phyloP scores from a whole-genome alignment of 2,113 vertebrate species.

The Gasterosteus nipponicus region DNA sequence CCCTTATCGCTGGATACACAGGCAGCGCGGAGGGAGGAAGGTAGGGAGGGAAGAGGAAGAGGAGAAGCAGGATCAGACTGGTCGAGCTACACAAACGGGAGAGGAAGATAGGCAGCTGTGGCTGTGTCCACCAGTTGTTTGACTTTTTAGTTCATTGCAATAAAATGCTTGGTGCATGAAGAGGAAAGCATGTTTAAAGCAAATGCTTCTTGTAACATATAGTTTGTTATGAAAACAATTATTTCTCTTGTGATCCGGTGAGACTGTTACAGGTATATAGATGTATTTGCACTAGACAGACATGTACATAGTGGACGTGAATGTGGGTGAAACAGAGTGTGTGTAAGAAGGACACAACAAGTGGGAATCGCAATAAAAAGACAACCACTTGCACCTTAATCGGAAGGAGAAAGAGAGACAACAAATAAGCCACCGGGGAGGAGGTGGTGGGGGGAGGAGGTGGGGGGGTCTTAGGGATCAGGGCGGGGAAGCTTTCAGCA shows the following conservation, averaged over 20 bases:
- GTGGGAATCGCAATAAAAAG: conserved; percentile 19
- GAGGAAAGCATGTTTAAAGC: conserved; percentile 6
- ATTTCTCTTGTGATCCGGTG: not conserved
- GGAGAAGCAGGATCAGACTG: conserved; percentile 45
- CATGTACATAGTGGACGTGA: not conserved
- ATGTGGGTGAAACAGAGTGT: not conserved
- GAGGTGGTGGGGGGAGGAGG: not conserved
- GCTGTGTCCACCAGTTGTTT: not conserved
- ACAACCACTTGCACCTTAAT: conserved; percentile 29
- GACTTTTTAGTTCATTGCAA: conserved; percentile 9
- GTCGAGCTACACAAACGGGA: conserved; percentile 48
- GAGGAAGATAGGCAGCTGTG: conserved; percentile 15
- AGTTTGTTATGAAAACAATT: not conserved
- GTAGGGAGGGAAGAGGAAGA: conserved; percentile 49
- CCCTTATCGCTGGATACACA: conserved; percentile 79
- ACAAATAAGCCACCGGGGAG: too few relatives aligned
- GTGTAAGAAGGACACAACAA: conserved; percentile 12
- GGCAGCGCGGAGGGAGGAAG: conserved; percentile 59
- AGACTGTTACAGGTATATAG: not conserved
- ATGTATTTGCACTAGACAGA: not conserved
- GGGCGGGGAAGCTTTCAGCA: conserved; percentile 77
- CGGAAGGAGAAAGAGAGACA: conserved; percentile 21
- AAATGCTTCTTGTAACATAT: not conserved
- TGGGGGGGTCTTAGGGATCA: conserved; percentile 65
- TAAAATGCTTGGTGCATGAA: not conserved